Evolutionary conservation across 2,888 invertebrate species (phyloP).

Genomic region (Ceriagrion tenellum): DNA sequence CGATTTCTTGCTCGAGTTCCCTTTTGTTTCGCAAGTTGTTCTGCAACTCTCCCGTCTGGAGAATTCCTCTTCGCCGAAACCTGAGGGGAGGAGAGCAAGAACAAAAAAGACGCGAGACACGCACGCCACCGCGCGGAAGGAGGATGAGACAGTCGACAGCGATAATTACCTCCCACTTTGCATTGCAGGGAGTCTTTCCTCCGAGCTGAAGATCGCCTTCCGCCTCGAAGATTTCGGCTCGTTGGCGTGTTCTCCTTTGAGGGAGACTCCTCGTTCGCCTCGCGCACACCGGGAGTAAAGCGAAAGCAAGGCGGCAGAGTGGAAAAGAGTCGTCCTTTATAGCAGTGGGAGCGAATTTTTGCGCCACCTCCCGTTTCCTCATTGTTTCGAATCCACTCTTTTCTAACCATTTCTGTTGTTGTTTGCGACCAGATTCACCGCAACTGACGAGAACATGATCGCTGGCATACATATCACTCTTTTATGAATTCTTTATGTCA

Average conservation of each 20-base stretch:
- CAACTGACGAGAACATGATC: too few species aligned
- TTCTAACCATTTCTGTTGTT: too few species aligned
- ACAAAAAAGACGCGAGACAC: constrained; percentile 14
- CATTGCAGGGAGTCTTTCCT: background rate
- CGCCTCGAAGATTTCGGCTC: background rate
- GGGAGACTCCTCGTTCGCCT: background rate
- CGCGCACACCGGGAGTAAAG: background rate
- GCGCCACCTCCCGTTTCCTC: background rate
- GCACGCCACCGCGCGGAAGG: background rate
- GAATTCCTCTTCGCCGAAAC: background rate
- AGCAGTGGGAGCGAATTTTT: background rate
- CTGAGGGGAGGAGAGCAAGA: background rate
- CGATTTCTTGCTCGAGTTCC: background rate
- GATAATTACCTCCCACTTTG: constrained; percentile 29
- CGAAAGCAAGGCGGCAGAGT: background rate
- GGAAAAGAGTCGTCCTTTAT: background rate
- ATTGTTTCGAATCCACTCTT: too few species aligned
- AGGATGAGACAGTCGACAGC: background rate
- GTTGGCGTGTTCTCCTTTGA: background rate
- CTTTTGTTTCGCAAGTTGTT: constrained; percentile 6
- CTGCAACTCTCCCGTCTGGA: background rate
- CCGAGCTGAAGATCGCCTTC: background rate
- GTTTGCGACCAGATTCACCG: too few species aligned
- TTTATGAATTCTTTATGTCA: too few species aligned
- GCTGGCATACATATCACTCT: too few species aligned